Conservation (phyloP, 92 coral and sea anemone genomes). For the Isaurus tuberculatus region DNA sequence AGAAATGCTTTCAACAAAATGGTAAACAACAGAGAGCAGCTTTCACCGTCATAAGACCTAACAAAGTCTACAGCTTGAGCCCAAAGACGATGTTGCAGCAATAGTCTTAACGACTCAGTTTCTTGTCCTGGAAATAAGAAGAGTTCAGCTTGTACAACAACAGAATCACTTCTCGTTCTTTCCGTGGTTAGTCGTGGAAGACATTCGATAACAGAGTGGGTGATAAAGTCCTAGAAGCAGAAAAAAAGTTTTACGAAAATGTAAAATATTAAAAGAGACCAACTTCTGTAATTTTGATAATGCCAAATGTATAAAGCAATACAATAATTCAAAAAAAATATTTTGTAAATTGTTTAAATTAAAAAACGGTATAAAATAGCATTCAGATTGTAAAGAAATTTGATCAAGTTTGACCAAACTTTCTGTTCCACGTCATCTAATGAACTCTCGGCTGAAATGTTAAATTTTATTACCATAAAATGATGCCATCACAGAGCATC, state of each 20-base stretch:
- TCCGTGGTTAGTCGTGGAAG: slow-evolving; percentile 78
- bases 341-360: too few species aligned
- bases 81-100: slow-evolving; percentile 84
- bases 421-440: too few species aligned
- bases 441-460: too few species aligned
- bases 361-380: too few species aligned
- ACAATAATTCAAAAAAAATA: too few species aligned
- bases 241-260: neutral
- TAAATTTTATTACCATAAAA: too few species aligned
- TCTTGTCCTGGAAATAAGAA: slow-evolving; percentile 85
- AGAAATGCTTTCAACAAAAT: slow-evolving; percentile 77
- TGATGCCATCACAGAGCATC: too few species aligned
- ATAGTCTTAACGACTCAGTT: slow-evolving; percentile 81
- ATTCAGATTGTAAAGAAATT: too few species aligned
- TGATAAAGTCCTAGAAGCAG: slow-evolving; percentile 70
- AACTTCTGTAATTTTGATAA: too few species aligned
- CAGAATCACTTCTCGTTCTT: slow-evolving; percentile 62
- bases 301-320: too few species aligned
- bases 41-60: slow-evolving; percentile 55
- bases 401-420: too few species aligned
- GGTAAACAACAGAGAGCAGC: slow-evolving; percentile 54
- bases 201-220: slow-evolving; percentile 82
- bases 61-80: slow-evolving; percentile 79
- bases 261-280: too few species aligned
- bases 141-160: slow-evolving; percentile 72